Evolutionary conservation across 2,113 vertebrate genomes (phyloP), one percentile per base, ranked within the genome.

Genomic region (Enhydra lutris): DNA sequence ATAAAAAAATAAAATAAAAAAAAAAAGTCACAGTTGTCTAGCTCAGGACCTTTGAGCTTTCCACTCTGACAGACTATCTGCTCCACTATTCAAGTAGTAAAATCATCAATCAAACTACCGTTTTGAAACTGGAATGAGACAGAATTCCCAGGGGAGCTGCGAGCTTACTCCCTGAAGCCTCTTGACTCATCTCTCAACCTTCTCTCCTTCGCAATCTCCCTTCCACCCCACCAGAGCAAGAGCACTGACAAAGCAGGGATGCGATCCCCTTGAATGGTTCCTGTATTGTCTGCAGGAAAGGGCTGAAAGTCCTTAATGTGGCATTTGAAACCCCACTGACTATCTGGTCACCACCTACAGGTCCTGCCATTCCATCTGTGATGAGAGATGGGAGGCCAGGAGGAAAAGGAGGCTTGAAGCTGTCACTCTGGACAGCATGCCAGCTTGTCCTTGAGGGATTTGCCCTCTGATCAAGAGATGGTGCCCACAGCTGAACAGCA

Each of bases 11-110:
- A n/a, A n/a, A n/a, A n/a, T n/a, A n/a, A n/a, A n/a, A n/a, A n/a
- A n/a, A n/a, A 47, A 95, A 92, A 39, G 55, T 26, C 6, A 1
- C 23, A 69, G 24, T 18, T 96, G 18, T 20, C 73, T 61, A 39
- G 39, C 23, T 85, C 21, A 69, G 67, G 7, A 0, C 8, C 20
- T 20, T 7, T 10, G 45, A 29, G n/a, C 7, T 47, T 47, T 47
- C 13, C 39, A 52, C 1, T 73, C 61, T 4, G 0, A 15, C 83
- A 96, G 42, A 21, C 2, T 55, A 17, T 18, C 52, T 18, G 0
- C 10, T 59, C 61, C 13, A 63, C 18, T 67, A 13, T 45, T 79
- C 31, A 47, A 50, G 7, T n/a, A 15, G 7, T 24, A 65, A 78
- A 52, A 34, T 7, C 7, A 6, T 31, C 4, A 20, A 18, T 45